Evolutionary conservation across 2,797 vertebrate species (phyloP).

Genomic region (Brachymystax lenok): DNA sequence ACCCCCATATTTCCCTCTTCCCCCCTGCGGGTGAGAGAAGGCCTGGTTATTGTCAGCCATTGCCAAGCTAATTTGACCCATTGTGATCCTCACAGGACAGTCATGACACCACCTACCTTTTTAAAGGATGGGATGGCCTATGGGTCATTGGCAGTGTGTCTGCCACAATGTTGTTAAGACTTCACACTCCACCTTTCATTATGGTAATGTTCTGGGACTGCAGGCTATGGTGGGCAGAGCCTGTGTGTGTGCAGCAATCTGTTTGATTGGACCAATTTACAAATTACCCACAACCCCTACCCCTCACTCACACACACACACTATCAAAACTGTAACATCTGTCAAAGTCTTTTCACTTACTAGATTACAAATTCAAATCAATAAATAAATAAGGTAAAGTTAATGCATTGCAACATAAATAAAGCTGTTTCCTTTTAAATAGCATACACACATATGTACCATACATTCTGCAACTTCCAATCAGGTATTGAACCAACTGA

Average conservation of each 20-base stretch:
- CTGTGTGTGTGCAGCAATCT: conserved; percentile 54
- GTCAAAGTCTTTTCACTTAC: conserved; percentile 65
- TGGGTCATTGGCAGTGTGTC: conserved; percentile 28
- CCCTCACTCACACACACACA: not conserved
- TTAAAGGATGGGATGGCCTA: conserved; percentile 31
- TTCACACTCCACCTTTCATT: conserved; percentile 50
- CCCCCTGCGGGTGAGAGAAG: no score
- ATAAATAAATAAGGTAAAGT: conserved; percentile 43
- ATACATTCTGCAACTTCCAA: no score
- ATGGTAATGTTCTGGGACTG: conserved; percentile 45
- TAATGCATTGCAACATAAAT: conserved; percentile 35
- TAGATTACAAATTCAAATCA: conserved; percentile 51
- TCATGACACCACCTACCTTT: no score
- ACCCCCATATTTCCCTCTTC: no score
- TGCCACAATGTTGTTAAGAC: conserved; percentile 7
- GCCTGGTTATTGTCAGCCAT: no score
- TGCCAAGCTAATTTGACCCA: no score
- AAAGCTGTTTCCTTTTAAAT: conserved; percentile 18
- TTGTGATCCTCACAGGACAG: no score
- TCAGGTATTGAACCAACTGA: not conserved
- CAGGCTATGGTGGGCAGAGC: conserved; percentile 31
- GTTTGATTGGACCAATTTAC: conserved; percentile 69
- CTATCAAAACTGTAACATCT: conserved; percentile 47
- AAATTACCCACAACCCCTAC: conserved; percentile 56
- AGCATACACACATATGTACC: not conserved